These are phyloP conservation scores for Synchiropus splendidus DNA, from an alignment of 2,113 vertebrate genomes.

Conservation along the genomic window DNA sequence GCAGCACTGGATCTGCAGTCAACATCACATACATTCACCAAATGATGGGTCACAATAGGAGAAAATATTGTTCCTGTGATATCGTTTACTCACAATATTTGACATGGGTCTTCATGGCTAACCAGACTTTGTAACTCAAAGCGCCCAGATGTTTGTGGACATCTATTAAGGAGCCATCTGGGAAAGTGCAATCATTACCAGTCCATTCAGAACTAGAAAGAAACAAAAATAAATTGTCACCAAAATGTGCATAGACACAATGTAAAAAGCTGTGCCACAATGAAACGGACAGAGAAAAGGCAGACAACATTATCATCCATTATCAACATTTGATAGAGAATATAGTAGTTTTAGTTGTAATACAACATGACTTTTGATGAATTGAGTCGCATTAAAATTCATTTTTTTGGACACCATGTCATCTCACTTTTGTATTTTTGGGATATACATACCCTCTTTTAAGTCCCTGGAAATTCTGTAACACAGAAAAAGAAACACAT, in stretches of 20 bases:
- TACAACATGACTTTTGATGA: too few species aligned
- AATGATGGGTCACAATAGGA: too few species aligned
- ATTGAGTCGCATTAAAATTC: too few species aligned
- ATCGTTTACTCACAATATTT: constrained; percentile 50
- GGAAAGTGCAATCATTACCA: constrained; percentile 25
- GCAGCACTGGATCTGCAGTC: constrained; percentile 56
- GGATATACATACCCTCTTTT: constrained; percentile 65
- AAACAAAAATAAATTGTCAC: too few species aligned
- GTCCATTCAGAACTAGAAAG: constrained; percentile 44
- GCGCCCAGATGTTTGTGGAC: constrained; percentile 57
- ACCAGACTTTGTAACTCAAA: constrained; percentile 65
- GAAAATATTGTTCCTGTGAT: neutral
- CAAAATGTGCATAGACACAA: too few species aligned
- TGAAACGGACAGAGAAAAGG: too few species aligned
- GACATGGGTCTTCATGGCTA: constrained; percentile 49
- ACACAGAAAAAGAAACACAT: constrained; percentile 11
- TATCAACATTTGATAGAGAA: too few species aligned
- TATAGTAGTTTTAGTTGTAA: constrained; percentile 6
- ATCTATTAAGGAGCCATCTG: constrained; percentile 40
- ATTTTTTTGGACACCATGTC: too few species aligned
- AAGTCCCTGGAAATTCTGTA: constrained; percentile 59
- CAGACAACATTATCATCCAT: too few species aligned
- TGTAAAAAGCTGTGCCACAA: too few species aligned
- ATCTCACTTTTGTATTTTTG: too few species aligned
- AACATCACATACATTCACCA: neutral